phyloP scores from a whole-genome alignment of 2,797 vertebrate species.

The Sebastes trivittatus region DNA sequence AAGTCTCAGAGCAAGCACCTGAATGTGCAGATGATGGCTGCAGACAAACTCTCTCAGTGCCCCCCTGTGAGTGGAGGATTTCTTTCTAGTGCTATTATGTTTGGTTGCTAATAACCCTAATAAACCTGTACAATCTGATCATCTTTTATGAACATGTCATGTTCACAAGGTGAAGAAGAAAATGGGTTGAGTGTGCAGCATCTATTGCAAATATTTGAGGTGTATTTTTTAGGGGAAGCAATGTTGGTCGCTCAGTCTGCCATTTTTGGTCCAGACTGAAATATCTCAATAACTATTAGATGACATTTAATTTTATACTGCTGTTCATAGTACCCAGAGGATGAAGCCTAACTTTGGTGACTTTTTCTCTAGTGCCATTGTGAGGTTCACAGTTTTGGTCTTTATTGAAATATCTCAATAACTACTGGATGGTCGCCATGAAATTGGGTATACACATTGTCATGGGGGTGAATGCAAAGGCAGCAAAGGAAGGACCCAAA shows the following conservation, averaged over 20 bases:
- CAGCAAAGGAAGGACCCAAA: background rate
- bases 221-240: background rate
- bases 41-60: conserved; percentile 95
- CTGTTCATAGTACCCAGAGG: background rate
- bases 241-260: background rate
- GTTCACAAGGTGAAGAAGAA: background rate
- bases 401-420: no score
- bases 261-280: background rate
- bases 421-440: background rate
- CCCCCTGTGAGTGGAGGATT: conserved; percentile 87
- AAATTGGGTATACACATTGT: background rate
- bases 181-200: background rate
- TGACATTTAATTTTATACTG: background rate
- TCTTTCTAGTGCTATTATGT: background rate
- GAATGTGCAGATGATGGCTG: conserved; percentile 97
- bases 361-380: background rate
- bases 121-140: background rate
- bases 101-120: background rate
- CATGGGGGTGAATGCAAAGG: background rate
- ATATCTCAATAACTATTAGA: background rate
- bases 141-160: background rate
- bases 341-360: background rate
- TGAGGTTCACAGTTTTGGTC: background rate
- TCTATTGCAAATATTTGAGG: background rate
- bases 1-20: conserved; percentile 98